Base-by-base conservation (phyloP, 2,888 invertebrate species). In the Drosophila nr. fundita region DNA sequence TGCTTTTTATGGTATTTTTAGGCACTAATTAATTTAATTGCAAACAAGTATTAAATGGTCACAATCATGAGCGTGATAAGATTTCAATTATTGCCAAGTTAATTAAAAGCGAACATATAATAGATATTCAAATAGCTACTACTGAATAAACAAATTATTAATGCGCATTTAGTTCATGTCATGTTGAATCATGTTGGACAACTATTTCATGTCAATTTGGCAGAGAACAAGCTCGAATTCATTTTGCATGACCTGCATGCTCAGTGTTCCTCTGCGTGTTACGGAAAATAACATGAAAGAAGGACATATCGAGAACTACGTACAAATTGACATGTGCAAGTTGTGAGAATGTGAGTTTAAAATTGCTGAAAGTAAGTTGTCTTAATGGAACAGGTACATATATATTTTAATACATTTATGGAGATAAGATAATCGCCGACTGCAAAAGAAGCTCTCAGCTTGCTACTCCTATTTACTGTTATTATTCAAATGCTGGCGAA, bases 401-500 rank as follows among this genome's bases (percentile, higher is more conserved):
- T 45, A 21, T 15, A 21, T 45, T 32, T 32, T 32, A 32, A 11
- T 32, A 32, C 32, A 24, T 45, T 21, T 45, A 24, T 15, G 0
- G 8, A 45, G 45, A 45, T 24, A 45, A 8, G 5, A 45, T 21
- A 45, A 45, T 21, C 21, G 21, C 27, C 42, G 57, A 66, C 63
- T 70, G 50, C 75, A 55, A 67, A 42, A 53, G 58, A 66, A 63
- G 15, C 52, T 13, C 27, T 30, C 18, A 29, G 13, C 3, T 32
- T 30, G 42, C 45, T 29, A 40, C 48, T 36, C 18, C n/a, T 5
- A 27, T 18, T 29, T 24, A 11, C 27, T 48, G 29, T 50, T 58
- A 53, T 67, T 58, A 73, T 59, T 38, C 42, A 48, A 61, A 53
- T 59, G 57, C n/a, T 52, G 27, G 42, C 13, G 53, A 67, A 49